Percentiles rank a stretch among this genome's conserved stretches.
phyloP scores from a whole-genome alignment of 2,888 invertebrate genomes.

The Syrista parreyssii region DNA sequence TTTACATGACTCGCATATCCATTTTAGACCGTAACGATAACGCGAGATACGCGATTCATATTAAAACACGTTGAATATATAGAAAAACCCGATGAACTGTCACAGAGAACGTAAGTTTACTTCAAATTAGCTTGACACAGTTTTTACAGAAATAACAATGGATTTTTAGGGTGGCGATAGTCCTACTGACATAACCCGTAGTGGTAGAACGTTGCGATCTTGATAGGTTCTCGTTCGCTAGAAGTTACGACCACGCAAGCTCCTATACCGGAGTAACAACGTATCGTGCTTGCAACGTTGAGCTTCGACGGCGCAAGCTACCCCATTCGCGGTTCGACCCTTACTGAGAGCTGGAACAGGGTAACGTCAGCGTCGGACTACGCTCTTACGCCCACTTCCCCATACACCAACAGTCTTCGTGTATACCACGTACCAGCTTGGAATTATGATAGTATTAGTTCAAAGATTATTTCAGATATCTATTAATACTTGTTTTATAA shows the following conservation, averaged over 20 bases:
- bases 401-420: not conserved
- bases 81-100: not conserved
- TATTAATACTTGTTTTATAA: not conserved
- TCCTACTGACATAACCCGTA: not conserved
- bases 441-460: not conserved
- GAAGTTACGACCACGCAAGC: not conserved
- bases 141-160: not conserved
- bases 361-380: not conserved
- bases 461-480: not conserved
- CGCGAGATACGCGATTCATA: not conserved
- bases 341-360: conserved; percentile 42
- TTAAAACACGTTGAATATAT: not conserved
- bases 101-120: not conserved
- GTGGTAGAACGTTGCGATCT: not conserved
- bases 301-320: conserved; percentile 32
- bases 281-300: not conserved
- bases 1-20: not conserved
- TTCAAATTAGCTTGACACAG: not conserved
- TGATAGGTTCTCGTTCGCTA: not conserved
- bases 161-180: not conserved
- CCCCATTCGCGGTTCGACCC: conserved; percentile 50
- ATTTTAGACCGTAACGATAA: not conserved
- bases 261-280: not conserved
- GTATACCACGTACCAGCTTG: not conserved
- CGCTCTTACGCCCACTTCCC: not conserved